Evolutionary conservation across 2,888 invertebrate genomes (phyloP), one percentile per base, ranked within the genome.

Genomic region (Galeruca laticollis): DNA sequence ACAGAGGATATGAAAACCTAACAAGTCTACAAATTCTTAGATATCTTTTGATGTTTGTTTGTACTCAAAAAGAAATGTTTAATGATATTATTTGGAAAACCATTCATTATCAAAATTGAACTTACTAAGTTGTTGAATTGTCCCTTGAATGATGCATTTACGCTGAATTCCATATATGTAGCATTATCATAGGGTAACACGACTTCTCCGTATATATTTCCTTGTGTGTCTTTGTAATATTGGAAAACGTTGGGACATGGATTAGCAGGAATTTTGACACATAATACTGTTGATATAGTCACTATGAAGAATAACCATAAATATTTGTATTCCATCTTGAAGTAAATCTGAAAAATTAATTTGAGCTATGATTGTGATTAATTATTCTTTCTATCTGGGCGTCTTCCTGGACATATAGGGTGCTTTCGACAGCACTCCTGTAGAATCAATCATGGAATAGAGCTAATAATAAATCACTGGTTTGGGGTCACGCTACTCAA

Each of bases 161-260:
- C 73, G 18, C 60, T 72, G 26, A 79, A 73, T 43, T 66, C 47
- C 54, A 79, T 40, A 3, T 13, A 65, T 8, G 65, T 72, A 18
- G 69, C 71, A 18, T 75, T 75, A 72, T 78, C 77, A 56, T 78
- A 77, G 0, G 78, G 79, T 21, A 78, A 47, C 9, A 35, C 67
- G 5, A 73, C 73, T 71, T 75, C 73, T 11, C 79, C 79, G 57
- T 75, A 77, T 26, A 77, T 65, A 26, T 69, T 35, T 18, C 75
- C 76, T 51, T 71, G 74, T 35, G 64, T 18, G 40, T 72, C 69
- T 43, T 61, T 75, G n/a, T 70, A 69, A 40, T 83, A 83, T 6
- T 67, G 33, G 70, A 83, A 82, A 2, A 80, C 69, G 3, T 75
- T 31, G 0, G 81, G 81, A 63, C 83, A 83, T 1, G 81, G 81